Evolutionary conservation across 2,888 invertebrate species (phyloP), one percentile per base, ranked within the genome.

Genomic region (Candidula unifasciata): DNA sequence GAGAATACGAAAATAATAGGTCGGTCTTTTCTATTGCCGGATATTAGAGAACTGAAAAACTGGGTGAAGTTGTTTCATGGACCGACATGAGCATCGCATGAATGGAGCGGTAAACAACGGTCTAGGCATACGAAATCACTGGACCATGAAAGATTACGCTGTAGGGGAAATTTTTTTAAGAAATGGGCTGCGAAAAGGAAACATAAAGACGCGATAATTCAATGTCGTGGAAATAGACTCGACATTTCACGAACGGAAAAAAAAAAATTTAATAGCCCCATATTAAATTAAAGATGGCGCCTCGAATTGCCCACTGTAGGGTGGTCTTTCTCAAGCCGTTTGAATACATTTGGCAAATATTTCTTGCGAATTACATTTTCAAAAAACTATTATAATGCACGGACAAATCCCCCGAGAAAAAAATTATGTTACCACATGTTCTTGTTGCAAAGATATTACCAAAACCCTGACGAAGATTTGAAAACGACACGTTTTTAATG

Each of bases 401-500:
- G 13, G 44, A 13, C 44, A 44, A 44, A 44, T 44, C 44, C 44
- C 44, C 44, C 13, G 44, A 44, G 0, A 44, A n/a, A 13, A 44
- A 44, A 44, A 44, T 44, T 44, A 44, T 44, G 44, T 44, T 44
- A 44, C 1, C 44, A 44, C 44, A 44, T 44, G 44, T 68, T 33
- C 33, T 68, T 13, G 30, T 13, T 1, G 5, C 5, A 68, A 27
- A 16, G 33, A 18, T 3, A 33, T 68, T 33, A 33, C 33, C 33
- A 27, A 68, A 68, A 18, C 8, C 33, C 33, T 1, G 30, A 21
- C 3, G 33, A 30, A 16, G 21, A 44, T 44, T n/a, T 10, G 16
- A 33, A 8, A 68, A 27, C 68, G 33, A 68, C 68, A 68, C 68
- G 68, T 30, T 33, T 68, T 68, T 68, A 68, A 68, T 68, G 68